Base-by-base conservation (phyloP, 2,113 vertebrate species). In the Chloropsis hardwickii region DNA sequence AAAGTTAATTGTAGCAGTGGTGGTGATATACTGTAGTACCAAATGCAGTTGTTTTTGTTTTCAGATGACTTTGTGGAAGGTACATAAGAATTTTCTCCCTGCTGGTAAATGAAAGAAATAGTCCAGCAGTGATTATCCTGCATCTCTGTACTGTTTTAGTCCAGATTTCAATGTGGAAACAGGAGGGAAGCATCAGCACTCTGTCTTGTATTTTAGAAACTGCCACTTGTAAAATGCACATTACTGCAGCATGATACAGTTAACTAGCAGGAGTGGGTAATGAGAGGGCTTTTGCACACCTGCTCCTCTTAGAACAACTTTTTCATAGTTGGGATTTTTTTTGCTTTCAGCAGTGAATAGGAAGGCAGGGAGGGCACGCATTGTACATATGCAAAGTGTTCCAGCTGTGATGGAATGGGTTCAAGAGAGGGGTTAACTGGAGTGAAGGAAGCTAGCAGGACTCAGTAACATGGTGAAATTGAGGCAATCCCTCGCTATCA, bases 371-470 rank as follows among this genome's bases (percentile, higher is more conserved):
- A 86, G 69, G 56, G 72, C 48, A 33, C 0, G 0, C 1, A 2
- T 9, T 89, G 31, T 80, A 19, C 1, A 0, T 40, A 62, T 48
- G 71, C 64, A 74, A 88, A 77, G 78, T 56, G 50, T 83, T 95
- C 56, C 90, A 94, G 65, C 44, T 93, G 76, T 56, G 69, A 61
- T 90, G 94, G 72, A 88, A 70, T 69, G 69, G 12, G 58, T 92
- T 95, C 90, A 93, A 90, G 90, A 81, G 45, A 53, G 77, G 79
- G 74, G 44, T 96, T 93, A 84, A 78, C 29, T 56, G 56, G 56
- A 94, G 80, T 83, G 72, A 81, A 90, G 45, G 65, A 86, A 92
- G 60, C 60, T 35, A 92, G 51, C 40, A 92, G 57, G 31, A 74
- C 37, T 83, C 45, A 88, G 48, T 65, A 83, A 62, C 57, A 40